These are phyloP conservation scores for Arctocebus calabarensis DNA, from an alignment of 2,797 vertebrate species.

Conservation along the genomic window DNA sequence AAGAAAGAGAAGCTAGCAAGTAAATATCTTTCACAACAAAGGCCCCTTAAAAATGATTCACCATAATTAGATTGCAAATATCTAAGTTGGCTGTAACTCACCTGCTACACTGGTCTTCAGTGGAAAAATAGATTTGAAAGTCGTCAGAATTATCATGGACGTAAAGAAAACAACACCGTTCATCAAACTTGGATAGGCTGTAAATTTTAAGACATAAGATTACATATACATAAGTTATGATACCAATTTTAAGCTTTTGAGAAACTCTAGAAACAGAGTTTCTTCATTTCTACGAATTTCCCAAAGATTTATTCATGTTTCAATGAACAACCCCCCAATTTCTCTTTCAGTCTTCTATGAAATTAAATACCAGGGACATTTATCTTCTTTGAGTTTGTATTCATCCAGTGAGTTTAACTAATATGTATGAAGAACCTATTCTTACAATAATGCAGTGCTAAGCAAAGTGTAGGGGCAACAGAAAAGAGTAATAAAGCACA, in stretches of 20 bases:
- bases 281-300: conserved; percentile 44
- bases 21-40: conserved; percentile 61
- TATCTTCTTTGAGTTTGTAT: conserved; percentile 16
- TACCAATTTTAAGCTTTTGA: not conserved
- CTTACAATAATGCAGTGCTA: not conserved
- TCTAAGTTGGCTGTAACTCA: conserved; percentile 85
- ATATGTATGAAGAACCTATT: conserved; percentile 45
- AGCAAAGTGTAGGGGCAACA: conserved; percentile 11
- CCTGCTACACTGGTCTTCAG: conserved; percentile 95
- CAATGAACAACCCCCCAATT: not conserved
- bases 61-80: conserved; percentile 14
- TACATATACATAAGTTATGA: conserved; percentile 14
- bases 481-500: conserved; percentile 40
- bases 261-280: conserved; percentile 51
- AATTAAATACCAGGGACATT: conserved; percentile 46
- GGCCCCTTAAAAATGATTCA: conserved; percentile 11
- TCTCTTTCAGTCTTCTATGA: conserved; percentile 42
- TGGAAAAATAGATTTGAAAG: conserved; percentile 99
- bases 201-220: conserved; percentile 75
- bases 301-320: conserved; percentile 51
- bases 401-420: conserved; percentile 38
- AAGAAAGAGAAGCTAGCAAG: conserved; percentile 57
- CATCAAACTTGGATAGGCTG: conserved; percentile 97
- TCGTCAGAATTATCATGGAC: conserved; percentile 97
- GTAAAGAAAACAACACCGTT: conserved; percentile 97